Evolutionary conservation across 2,888 invertebrate genomes (phyloP).

Genomic region (Morinoia aosen): DNA sequence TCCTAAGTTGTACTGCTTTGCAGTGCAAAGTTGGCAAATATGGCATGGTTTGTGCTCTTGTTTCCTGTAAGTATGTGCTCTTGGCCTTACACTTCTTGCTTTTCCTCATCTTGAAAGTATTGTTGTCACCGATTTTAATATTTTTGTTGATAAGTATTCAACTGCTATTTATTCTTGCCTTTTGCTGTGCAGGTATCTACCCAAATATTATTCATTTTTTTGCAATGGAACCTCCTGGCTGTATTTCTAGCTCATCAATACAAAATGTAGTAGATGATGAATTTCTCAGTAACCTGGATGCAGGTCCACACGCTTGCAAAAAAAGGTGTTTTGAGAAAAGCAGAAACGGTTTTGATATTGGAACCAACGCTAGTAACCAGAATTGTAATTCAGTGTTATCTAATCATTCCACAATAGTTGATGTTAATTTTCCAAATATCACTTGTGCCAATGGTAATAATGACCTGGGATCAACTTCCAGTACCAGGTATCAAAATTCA

Average conservation of each 20-base stretch:
- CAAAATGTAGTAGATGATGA: not conserved
- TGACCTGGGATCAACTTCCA: not conserved
- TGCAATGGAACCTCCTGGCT: not conserved
- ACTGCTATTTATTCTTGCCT: not conserved
- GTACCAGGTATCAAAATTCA: not conserved
- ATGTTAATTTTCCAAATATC: not conserved
- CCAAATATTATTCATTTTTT: not conserved
- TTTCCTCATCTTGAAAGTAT: not conserved
- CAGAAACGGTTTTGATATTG: not conserved
- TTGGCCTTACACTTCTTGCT: not conserved
- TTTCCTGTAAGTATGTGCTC: too few relatives aligned
- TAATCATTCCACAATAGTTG: not conserved
- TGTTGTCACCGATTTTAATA: not conserved
- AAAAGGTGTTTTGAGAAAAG: not conserved
- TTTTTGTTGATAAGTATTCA: not conserved
- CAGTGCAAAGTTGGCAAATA: too few relatives aligned
- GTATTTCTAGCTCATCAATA: not conserved
- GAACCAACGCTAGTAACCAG: not conserved
- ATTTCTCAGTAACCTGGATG: not conserved
- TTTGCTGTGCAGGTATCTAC: not conserved
- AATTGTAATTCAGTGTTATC: not conserved
- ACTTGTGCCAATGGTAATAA: not conserved
- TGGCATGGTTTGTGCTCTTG: too few relatives aligned
- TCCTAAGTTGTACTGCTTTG: too few relatives aligned
- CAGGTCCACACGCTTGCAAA: not conserved